Percentiles rank a stretch among this genome's conserved stretches.
These are phyloP conservation scores for Eubucco bourcierii DNA, from an alignment of 2,113 vertebrate species.

Conservation along the genomic window DNA sequence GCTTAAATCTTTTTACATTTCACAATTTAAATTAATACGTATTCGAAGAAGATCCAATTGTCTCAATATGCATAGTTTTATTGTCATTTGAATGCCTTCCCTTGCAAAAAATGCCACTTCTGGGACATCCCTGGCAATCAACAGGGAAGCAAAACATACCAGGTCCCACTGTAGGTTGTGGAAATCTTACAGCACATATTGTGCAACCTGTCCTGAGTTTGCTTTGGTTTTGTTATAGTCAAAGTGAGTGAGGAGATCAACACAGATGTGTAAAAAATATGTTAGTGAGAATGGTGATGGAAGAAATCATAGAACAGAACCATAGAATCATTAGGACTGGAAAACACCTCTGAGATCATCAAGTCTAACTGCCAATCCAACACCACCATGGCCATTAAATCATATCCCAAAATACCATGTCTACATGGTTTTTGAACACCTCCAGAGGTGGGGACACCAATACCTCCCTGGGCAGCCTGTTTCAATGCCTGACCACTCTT, in stretches of 20 bases:
- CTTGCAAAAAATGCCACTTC: conserved; percentile 1
- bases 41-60: background rate
- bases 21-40: conserved; percentile 15
- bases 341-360: too few species aligned
- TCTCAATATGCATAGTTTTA: background rate
- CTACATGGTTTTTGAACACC: too few species aligned
- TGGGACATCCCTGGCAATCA: background rate
- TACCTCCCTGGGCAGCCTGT: too few species aligned
- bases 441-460: too few species aligned
- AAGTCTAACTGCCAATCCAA: too few species aligned
- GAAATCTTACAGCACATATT: background rate
- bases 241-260: background rate
- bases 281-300: background rate
- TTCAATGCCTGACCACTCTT: too few species aligned
- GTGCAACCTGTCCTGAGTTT: background rate
- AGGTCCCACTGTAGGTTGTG: background rate
- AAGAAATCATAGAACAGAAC: background rate
- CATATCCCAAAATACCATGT: too few species aligned
- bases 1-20: background rate
- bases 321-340: too few species aligned
- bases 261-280: background rate
- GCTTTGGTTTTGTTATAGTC: background rate
- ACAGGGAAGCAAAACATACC: background rate
- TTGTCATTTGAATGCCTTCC: background rate
- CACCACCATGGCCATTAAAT: too few species aligned